A percentile compares a stretch with the other conserved stretches of the same genome.
These are phyloP conservation scores for Spodoptera exigua DNA, from an alignment of 2,888 invertebrate genomes.

Conservation along the genomic window DNA sequence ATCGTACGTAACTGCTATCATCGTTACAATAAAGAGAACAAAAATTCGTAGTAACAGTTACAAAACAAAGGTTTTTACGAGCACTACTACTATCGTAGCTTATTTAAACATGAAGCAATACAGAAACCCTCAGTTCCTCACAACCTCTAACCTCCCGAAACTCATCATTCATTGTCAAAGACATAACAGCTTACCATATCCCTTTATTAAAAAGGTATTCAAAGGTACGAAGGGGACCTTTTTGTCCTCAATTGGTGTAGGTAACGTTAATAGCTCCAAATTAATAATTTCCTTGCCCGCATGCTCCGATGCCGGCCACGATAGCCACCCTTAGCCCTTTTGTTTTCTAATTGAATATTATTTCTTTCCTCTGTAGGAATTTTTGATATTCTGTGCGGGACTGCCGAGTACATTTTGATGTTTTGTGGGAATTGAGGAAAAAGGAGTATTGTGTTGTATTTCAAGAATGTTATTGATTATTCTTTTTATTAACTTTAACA, in stretches of 20 bases:
- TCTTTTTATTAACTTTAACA: too few species aligned
- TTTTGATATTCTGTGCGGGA: constrained; percentile 53
- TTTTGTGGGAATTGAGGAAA: too few species aligned
- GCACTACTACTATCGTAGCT: constrained; percentile 12
- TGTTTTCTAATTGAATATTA: constrained; percentile 76
- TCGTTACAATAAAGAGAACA: too few species aligned
- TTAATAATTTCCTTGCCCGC: constrained; percentile 83
- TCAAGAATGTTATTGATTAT: too few species aligned
- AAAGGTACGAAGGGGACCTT: constrained; percentile 71
- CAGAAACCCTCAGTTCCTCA: constrained; percentile 32
- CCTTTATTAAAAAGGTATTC: constrained; percentile 75
- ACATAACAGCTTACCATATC: constrained; percentile 63
- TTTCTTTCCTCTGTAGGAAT: constrained; percentile 69
- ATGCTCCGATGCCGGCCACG: constrained; percentile 65
- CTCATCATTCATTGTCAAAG: constrained; percentile 72
- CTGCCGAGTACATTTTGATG: constrained; percentile 19
- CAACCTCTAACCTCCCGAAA: constrained; percentile 54
- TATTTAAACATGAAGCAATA: constrained; percentile 35
- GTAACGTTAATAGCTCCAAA: constrained; percentile 80
- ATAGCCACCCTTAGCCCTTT: constrained; percentile 70
- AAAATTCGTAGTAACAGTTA: too few species aligned
- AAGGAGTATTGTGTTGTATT: too few species aligned
- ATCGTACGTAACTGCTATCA: too few species aligned
- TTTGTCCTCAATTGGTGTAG: constrained; percentile 78
- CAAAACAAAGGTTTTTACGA: too few species aligned